phyloP scores from a whole-genome alignment of 2,797 vertebrate species.

The Dallia pectoralis region DNA sequence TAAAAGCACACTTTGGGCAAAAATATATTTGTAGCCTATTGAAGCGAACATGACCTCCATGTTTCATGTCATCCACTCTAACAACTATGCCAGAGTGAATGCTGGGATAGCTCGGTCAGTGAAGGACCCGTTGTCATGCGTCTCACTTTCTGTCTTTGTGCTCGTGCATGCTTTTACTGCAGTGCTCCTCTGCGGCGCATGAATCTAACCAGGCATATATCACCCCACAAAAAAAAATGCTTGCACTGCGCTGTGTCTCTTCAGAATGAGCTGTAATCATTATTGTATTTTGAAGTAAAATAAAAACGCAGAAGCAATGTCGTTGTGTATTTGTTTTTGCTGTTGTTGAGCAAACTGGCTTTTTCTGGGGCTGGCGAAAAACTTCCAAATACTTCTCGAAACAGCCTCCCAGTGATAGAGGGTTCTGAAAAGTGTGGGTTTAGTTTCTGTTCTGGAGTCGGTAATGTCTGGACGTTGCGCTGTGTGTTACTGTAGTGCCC shows the following conservation, averaged over 20 bases:
- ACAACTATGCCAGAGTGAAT: not conserved
- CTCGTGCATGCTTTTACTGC: slow-evolving; percentile 55
- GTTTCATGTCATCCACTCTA: not conserved
- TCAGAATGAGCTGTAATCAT: slow-evolving; percentile 51
- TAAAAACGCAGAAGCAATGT: slow-evolving; percentile 22
- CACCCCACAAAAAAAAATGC: slow-evolving; percentile 60
- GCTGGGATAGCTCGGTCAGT: not conserved
- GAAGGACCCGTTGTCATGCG: not conserved
- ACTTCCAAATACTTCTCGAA: not conserved
- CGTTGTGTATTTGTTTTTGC: not conserved
- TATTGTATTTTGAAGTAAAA: slow-evolving; percentile 69
- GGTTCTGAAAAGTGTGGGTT: not conserved
- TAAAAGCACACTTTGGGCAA: not conserved
- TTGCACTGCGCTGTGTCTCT: slow-evolving; percentile 57
- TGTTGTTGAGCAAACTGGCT: not conserved
- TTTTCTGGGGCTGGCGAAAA: not conserved
- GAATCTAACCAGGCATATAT: slow-evolving; percentile 47
- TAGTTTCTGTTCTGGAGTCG: not conserved
- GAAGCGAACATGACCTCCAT: not conserved
- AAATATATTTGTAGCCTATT: not conserved
- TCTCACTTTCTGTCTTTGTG: slow-evolving; percentile 37
- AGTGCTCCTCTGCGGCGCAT: slow-evolving; percentile 17
- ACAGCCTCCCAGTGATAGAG: not conserved
- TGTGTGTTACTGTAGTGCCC: not conserved
- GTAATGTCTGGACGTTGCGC: not conserved